A percentile compares a stretch with the other conserved stretches of the same genome.
Conservation (phyloP, 2,888 invertebrate genomes). For the Drosophila mayaguana region DNA sequence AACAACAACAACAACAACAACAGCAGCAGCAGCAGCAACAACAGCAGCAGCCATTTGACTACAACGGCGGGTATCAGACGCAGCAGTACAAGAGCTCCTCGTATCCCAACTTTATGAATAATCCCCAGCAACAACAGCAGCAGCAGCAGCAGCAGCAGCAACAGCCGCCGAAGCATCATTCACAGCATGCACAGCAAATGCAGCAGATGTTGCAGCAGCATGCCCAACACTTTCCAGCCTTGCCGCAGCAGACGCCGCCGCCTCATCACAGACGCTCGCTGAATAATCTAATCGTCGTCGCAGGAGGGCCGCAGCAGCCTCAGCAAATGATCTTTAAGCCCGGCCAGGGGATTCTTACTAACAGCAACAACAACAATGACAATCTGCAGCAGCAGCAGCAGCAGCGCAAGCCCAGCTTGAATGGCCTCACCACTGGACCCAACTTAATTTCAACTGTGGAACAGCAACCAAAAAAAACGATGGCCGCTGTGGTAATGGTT, state of each 20-base stretch:
- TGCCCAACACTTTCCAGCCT: conserved; percentile 71
- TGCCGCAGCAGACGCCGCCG: conserved; percentile 76
- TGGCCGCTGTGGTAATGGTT: conserved; percentile 84
- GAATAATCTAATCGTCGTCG: conserved; percentile 83
- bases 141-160: conserved; percentile 52
- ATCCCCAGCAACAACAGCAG: conserved; percentile 63
- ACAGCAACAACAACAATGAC: conserved; percentile 60
- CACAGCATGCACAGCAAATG: conserved; percentile 66
- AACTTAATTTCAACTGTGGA: conserved; percentile 43
- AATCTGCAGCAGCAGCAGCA: conserved; percentile 49
- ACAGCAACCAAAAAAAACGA: conserved; percentile 78
- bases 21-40: conserved; percentile 46
- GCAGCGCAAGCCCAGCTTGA: conserved; percentile 70
- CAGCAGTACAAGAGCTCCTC: conserved; percentile 84
- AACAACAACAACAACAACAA: conserved; percentile 41
- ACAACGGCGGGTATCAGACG: conserved; percentile 69
- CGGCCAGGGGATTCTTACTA: conserved; percentile 79
- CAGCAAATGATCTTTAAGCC: conserved; percentile 82
- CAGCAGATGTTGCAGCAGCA: conserved; percentile 78
- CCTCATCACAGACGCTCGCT: conserved; percentile 83
- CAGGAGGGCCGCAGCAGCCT: conserved; percentile 82
- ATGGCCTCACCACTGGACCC: conserved; percentile 42
- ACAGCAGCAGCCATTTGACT: conserved; percentile 57
- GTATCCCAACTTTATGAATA: conserved; percentile 83
- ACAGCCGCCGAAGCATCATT: conserved; percentile 55